These are phyloP conservation scores for Phrynosoma platyrhinos DNA, from an alignment of 2,113 vertebrate species.

Conservation along the genomic window DNA sequence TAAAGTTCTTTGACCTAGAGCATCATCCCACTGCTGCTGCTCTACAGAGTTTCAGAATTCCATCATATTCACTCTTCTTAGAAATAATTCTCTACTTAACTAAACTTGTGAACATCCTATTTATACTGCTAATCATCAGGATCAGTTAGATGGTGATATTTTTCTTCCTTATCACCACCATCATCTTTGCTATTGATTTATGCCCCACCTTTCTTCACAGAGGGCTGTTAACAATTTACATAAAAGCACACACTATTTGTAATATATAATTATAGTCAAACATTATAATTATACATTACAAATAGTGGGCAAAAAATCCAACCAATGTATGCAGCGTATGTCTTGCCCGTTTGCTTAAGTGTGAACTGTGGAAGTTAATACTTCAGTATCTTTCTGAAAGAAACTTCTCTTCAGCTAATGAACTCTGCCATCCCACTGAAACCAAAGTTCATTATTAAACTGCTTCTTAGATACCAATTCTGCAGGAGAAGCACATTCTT, in stretches of 20 bases:
- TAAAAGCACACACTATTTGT: no score
- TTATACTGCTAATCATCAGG: not conserved
- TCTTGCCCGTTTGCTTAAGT: not conserved
- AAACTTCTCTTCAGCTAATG: constrained; percentile 4
- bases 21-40: not conserved
- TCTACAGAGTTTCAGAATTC: not conserved
- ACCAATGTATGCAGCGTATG: no score
- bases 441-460: constrained; percentile 26
- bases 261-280: no score
- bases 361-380: not conserved
- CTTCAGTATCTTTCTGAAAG: constrained; percentile 10
- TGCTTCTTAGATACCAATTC: constrained; percentile 34
- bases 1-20: not conserved
- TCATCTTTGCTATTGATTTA: no score
- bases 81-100: not conserved
- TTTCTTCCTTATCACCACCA: no score
- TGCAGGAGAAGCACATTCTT: constrained; percentile 52
- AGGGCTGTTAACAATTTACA: no score
- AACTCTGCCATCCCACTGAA: constrained; percentile 26
- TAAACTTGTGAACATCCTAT: not conserved
- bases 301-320: no score
- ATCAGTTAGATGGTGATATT: no score
- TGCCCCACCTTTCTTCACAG: no score
- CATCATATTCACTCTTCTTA: not conserved
- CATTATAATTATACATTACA: no score